Conservation (phyloP, 1,140 invertebrate genomes). For the Ostrea edulis region DNA sequence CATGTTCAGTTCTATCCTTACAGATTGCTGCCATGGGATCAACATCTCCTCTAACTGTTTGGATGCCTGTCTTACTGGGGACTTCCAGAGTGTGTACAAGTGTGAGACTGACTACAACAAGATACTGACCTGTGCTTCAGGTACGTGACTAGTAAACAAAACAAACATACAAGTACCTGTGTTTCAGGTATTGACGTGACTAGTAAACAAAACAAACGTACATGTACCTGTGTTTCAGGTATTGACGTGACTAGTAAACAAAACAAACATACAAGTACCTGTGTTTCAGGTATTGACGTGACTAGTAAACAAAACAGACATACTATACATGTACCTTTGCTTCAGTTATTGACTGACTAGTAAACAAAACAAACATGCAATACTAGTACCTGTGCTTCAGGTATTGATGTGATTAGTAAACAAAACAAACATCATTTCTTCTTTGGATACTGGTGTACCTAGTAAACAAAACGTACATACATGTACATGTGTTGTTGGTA, state of each 20-base stretch:
- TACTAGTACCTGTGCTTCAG: slow-evolving; percentile 46
- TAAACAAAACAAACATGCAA: neutral
- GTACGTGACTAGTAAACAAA: neutral
- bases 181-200: slow-evolving; percentile 24
- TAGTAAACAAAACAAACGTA: too few species aligned
- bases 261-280: neutral
- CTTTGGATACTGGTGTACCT: too few species aligned
- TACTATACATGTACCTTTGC: too few species aligned
- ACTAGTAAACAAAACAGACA: too few species aligned
- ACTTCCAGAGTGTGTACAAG: slow-evolving; percentile 26
- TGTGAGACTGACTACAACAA: slow-evolving; percentile 49
- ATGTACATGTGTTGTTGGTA: slow-evolving; percentile 43
- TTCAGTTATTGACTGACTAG: slow-evolving; percentile 36
- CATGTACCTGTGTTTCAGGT: slow-evolving; percentile 42
- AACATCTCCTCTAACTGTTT: slow-evolving; percentile 28
- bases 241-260: neutral
- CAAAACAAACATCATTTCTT: too few species aligned
- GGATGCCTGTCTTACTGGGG: slow-evolving; percentile 42
- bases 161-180: slow-evolving; percentile 1
- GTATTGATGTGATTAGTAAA: neutral
- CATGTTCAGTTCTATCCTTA: neutral
- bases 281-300: slow-evolving; percentile 38
- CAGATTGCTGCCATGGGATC: slow-evolving; percentile 40
- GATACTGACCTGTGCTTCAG: slow-evolving; percentile 49
- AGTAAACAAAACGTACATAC: neutral